phyloP scores from a whole-genome alignment of 2,888 invertebrate genomes.

The Drosophila neonasuta region DNA sequence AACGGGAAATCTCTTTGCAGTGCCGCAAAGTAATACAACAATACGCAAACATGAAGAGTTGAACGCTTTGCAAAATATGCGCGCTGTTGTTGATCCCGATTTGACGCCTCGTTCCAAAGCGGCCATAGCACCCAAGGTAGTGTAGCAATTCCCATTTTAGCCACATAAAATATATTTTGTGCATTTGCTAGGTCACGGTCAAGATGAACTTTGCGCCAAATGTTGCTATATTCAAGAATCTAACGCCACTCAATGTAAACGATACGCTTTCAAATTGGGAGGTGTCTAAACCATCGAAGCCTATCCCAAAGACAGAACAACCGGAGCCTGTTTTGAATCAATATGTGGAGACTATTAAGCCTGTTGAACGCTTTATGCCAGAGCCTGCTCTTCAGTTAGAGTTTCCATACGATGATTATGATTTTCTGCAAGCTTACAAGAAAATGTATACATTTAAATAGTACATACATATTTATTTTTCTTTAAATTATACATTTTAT shows the following conservation, averaged over 20 bases:
- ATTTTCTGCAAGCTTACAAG: conserved; percentile 53
- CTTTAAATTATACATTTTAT: conserved; percentile 50
- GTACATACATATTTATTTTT: conserved; percentile 20
- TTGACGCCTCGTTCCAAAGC: conserved; percentile 66
- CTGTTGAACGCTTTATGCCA: conserved; percentile 49
- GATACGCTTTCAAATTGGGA: conserved; percentile 63
- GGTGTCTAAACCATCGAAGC: not conserved
- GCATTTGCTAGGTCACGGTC: conserved; percentile 62
- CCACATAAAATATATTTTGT: not conserved
- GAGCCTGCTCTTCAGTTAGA: conserved; percentile 64
- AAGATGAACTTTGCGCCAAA: conserved; percentile 74
- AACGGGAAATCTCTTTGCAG: conserved; percentile 29
- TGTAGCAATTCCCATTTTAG: not conserved
- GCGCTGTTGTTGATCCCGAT: conserved; percentile 12
- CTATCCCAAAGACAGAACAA: not conserved
- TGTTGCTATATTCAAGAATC: conserved; percentile 66
- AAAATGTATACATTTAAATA: conserved; percentile 29
- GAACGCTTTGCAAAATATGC: conserved; percentile 39
- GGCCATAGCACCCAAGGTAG: conserved; percentile 70
- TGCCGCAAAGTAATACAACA: conserved; percentile 67
- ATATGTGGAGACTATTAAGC: conserved; percentile 65
- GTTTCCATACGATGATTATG: conserved; percentile 36
- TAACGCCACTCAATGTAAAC: conserved; percentile 76
- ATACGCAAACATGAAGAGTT: conserved; percentile 58
- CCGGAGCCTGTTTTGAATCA: conserved; percentile 68